phyloP scores from a whole-genome alignment of 2,797 vertebrate species.

The Schizopygopsis pylzovi region DNA sequence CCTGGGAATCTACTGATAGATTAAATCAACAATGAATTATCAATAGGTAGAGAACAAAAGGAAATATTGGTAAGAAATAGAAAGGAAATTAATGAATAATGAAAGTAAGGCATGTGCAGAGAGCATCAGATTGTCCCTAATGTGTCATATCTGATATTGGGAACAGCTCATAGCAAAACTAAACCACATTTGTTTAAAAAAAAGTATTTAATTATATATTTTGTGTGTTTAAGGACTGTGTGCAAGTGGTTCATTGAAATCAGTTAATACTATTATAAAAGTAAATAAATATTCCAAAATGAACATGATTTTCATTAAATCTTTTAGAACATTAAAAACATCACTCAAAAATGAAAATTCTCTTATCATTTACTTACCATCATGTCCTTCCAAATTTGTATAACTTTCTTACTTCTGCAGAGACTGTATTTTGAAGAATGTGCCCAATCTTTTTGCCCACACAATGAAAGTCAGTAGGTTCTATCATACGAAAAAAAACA shows the following conservation, averaged over 20 bases:
- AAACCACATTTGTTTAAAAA: not conserved
- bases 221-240: not conserved
- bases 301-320: too few species aligned
- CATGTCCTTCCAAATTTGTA: not conserved
- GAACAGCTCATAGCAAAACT: not conserved
- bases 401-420: not conserved
- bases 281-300: too few species aligned
- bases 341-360: not conserved
- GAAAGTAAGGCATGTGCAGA: not conserved
- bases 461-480: not conserved
- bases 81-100: slow-evolving; percentile 3
- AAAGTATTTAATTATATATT: not conserved
- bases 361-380: not conserved
- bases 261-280: too few species aligned
- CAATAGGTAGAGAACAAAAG: slow-evolving; percentile 22
- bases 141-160: not conserved
- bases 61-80: slow-evolving; percentile 13
- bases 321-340: not conserved
- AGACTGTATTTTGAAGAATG: not conserved
- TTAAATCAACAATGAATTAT: slow-evolving; percentile 23
- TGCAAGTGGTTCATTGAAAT: not conserved
- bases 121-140: slow-evolving; percentile 4
- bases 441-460: not conserved
- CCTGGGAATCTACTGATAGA: not conserved
- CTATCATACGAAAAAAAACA: too few species aligned